Conservation (phyloP, 2,113 vertebrate species). For the Brachyhypopomus occidentalis region DNA sequence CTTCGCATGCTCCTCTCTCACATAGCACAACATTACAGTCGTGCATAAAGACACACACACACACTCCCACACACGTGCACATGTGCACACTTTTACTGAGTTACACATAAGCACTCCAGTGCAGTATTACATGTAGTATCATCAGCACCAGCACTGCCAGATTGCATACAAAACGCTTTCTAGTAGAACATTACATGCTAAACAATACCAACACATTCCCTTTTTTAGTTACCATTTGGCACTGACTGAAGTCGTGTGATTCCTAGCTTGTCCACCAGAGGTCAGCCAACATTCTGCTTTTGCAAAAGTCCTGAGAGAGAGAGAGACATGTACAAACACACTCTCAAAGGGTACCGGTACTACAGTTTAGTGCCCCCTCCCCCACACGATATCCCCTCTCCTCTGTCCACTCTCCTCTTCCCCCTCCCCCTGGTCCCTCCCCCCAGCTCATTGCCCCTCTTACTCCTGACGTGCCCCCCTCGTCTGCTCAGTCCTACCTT, state of each 20-base stretch:
- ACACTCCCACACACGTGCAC: neutral
- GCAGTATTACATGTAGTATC: neutral
- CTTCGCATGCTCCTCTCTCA: neutral
- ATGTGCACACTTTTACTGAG: neutral
- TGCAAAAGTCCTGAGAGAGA: neutral
- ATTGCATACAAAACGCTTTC: neutral
- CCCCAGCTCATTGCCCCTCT: too few relatives aligned
- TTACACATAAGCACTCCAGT: neutral
- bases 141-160: slow-evolving; percentile 2
- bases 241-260: neutral
- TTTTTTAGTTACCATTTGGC: neutral
- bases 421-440: too few relatives aligned
- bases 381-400: neutral
- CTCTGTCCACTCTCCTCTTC: too few relatives aligned
- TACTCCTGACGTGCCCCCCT: too few relatives aligned
- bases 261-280: slow-evolving; percentile 26
- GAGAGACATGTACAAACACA: slow-evolving; percentile 20
- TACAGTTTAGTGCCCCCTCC: slow-evolving; percentile 10
- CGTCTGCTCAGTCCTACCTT: too few relatives aligned
- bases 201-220: neutral
- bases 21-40: too few relatives aligned
- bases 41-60: too few relatives aligned
- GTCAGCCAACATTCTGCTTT: slow-evolving; percentile 33
- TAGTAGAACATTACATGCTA: neutral
- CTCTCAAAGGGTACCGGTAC: neutral